Evolutionary conservation across 1,140 invertebrate genomes (phyloP), one percentile per base, ranked within the genome.

Genomic region (Venustaconcha ellipsiformis): DNA sequence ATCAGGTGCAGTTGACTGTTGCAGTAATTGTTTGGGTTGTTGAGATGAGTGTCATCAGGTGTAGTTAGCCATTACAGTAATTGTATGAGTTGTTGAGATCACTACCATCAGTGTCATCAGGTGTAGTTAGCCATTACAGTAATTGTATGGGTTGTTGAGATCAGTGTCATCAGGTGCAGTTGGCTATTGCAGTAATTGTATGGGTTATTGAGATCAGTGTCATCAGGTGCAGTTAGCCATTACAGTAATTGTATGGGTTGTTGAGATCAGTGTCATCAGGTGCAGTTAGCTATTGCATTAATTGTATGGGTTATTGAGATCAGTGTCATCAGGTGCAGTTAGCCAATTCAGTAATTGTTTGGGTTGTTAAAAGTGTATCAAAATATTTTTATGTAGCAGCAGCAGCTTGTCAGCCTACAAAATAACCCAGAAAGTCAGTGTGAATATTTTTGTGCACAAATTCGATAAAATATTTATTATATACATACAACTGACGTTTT

Each of bases 41-140:
- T 48, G 26, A 93, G 84, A 89, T 90, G 64, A 91, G 89, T 83
- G 88, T 91, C 37, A 92, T 91, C 59, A 88, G 84, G 89, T 90
- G 74, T 63, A 48, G 4, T 48, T 48, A 6, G 0, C 4, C 5
- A 4, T 76, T 71, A 57, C 14, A 67, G 67, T 30, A 37, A 48
- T 6, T 20, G 48, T 55, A 20, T 48, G 20, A 18, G 59, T 70
- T 48, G 37, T 48, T 48, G 26, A 93, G 84, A 89, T 90, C n/a
- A n/a, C n/a, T n/a, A n/a, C n/a, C n/a, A n/a, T n/a, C 67, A 91
- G 89, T 83, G 88, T 91, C 37, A 92, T 91, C 59, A 88, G 84
- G 89, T 90, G 74, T 60, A 8, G 37, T 48, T 48, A 1, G 0
- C 37, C 37, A 6, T 76, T 69, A 58, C 14, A 67, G 65, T 20